Base-by-base conservation (phyloP, 2,113 vertebrate species). In the Sceloporus undulatus region DNA sequence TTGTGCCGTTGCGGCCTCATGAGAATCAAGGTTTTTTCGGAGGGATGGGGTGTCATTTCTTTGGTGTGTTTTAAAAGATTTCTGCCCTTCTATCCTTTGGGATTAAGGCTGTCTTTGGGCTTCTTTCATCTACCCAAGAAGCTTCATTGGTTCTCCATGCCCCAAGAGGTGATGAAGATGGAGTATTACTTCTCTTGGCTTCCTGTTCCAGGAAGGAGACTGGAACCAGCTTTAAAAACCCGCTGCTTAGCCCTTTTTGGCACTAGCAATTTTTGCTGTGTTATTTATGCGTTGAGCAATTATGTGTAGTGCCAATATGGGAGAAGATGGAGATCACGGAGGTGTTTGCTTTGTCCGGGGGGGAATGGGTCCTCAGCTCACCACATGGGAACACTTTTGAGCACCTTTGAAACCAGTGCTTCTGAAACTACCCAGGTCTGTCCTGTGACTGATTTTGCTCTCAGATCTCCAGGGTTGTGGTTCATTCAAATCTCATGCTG, bases 241-340 rank as follows among this genome's bases (percentile, higher is more conserved):
- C 18, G 93, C 96, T 97, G 94, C 98, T 97, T 96, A 96, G 98
- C 99, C 99, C 97, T 95, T 98, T 99, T 99, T 99, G 99, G 99
- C 99, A 99, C 99, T 99, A 99, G 99, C 99, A 99, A 99, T 99
- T 99, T 99, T 99, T 99, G 99, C 99, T 99, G 98, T 97, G 97
- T 95, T 98, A 97, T 95, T 96, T 98, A 97, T 96, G 94, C 95
- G 97, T 97, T 96, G 98, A 99, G 98, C 98, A 99, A 99, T 99
- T 98, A 99, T 99, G 99, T 99, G 98, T 98, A 98, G 99, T 99
- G 99, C 98, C 99, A 99, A 99, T 98, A 99, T 99, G 97, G 99
- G 98, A 99, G 85, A 92, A 97, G 98, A 97, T 9, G 97, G 97
- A 96, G 89, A 90, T 79, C 25, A 38, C 97, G 85, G 91, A 94